phyloP scores from a whole-genome alignment of 2,888 invertebrate genomes.

The Gortyna flavago region DNA sequence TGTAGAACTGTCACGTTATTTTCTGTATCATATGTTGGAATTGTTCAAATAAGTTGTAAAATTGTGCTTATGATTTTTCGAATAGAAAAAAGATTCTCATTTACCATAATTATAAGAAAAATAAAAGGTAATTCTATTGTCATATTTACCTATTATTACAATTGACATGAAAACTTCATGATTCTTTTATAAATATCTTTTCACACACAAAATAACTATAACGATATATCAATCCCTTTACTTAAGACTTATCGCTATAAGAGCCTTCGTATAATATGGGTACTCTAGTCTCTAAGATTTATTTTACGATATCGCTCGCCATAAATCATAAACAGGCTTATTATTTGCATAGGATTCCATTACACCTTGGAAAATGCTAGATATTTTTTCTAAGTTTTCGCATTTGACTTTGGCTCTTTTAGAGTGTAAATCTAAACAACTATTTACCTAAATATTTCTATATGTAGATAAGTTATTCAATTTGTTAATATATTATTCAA shows the following conservation, averaged over 20 bases:
- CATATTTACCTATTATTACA: background rate
- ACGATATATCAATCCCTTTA: conserved; percentile 26
- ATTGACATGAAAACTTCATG: background rate
- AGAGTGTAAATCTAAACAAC: background rate
- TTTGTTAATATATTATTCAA: too few relatives aligned
- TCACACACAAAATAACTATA: background rate
- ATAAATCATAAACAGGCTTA: conserved; percentile 46
- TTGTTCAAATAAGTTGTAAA: background rate
- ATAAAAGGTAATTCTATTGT: background rate
- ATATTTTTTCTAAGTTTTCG: background rate
- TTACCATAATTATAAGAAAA: too few relatives aligned
- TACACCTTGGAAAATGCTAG: conserved; percentile 22
- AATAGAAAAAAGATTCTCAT: background rate
- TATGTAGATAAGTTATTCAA: too few relatives aligned
- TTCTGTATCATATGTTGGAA: background rate
- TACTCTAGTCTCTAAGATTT: conserved; percentile 39
- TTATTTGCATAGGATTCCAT: conserved; percentile 37
- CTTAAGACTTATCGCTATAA: conserved; percentile 14
- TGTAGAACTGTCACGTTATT: background rate
- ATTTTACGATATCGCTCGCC: conserved; percentile 40
- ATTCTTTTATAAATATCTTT: background rate
- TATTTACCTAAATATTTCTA: background rate
- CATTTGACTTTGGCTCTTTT: background rate
- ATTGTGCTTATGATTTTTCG: background rate
- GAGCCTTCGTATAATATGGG: conserved; percentile 15